Base-by-base conservation (phyloP, 2,888 invertebrate genomes). In the Drosophila paranaensis region DNA sequence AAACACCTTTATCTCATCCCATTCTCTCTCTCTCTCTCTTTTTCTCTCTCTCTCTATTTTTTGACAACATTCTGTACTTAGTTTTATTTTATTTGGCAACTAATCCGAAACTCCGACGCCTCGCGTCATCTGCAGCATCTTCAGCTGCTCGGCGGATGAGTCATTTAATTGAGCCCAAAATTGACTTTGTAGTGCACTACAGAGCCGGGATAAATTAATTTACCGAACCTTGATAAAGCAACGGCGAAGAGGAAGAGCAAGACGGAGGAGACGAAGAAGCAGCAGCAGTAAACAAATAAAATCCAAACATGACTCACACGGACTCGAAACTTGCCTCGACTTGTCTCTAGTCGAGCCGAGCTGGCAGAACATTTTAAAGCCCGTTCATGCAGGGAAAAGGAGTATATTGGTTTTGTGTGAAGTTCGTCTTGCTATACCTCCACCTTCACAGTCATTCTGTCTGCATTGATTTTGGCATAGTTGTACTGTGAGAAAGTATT, bases 151-250 rank as follows among this genome's bases (percentile, higher is more conserved):
- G 27, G 27, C 27, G 71, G 88, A 83, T 86, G 86, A 86, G 86
- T 86, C 86, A 86, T 83, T 88, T 86, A 86, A 86, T 88, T 88
- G 84, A 82, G 76, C 86, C 86, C 66, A 82, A 85, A 83, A 88
- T 88, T 66, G 71, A 82, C 85, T 81, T 80, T 80, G 85, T 80
- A 74, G 76, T 77, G 71, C 30, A 42, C 37, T 39, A 45, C 61
- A 45, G 33, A 62, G 46, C 27, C 71, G 64, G 78, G 81, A 74
- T 83, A 79, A 84, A 87, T 87, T 81, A 87, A 84, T 87, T 87
- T 87, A 77, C 84, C 70, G 79, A 46, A 76, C 74, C 60, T 60
- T 74, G 74, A 72, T 70, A 80, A 80, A 27, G 6, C 27, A 6
- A 27, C 4, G 27, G 0, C 9, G 45, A 62, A 54, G 25, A 27